Evolutionary conservation across 2,113 vertebrate species (phyloP).

Genomic region (Ochotona princeps): DNA sequence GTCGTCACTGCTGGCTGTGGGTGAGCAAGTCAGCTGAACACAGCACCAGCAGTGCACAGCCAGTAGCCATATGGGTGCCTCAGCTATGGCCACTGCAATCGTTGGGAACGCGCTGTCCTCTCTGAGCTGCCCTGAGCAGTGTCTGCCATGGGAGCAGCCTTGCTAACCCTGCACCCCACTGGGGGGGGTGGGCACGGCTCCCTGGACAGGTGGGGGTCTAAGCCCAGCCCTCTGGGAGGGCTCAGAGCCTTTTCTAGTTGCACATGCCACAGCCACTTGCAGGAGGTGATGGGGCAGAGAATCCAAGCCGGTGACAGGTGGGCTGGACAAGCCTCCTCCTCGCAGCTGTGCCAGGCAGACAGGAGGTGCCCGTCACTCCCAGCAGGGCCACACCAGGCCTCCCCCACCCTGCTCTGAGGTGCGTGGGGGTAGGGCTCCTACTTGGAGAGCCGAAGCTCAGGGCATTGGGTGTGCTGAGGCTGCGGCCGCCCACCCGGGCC

Average conservation of each 20-base stretch:
- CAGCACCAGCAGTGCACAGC: not conserved
- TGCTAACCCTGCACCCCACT: too few relatives aligned
- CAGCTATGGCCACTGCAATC: too few relatives aligned
- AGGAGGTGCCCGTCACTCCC: not conserved
- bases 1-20: constrained; percentile 96
- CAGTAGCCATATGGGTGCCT: not conserved
- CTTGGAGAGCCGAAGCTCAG: constrained; percentile 98
- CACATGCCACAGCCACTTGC: too few relatives aligned
- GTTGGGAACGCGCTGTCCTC: too few relatives aligned
- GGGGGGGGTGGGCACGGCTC: not conserved
- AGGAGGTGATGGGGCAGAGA: not conserved
- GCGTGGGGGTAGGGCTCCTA: constrained; percentile 80
- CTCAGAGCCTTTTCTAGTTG: not conserved
- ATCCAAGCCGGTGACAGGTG: not conserved
- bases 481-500: constrained; percentile 91
- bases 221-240: not conserved
- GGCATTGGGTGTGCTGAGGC: constrained; percentile 95
- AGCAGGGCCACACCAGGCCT: not conserved
- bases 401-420: not conserved
- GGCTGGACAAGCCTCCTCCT: too few relatives aligned
- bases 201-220: not conserved
- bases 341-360: not conserved
- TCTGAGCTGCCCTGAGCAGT: not conserved
- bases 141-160: too few relatives aligned
- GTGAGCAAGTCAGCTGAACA: not conserved